Conservation (phyloP, 2,888 invertebrate genomes). For the Mythimna impura region DNA sequence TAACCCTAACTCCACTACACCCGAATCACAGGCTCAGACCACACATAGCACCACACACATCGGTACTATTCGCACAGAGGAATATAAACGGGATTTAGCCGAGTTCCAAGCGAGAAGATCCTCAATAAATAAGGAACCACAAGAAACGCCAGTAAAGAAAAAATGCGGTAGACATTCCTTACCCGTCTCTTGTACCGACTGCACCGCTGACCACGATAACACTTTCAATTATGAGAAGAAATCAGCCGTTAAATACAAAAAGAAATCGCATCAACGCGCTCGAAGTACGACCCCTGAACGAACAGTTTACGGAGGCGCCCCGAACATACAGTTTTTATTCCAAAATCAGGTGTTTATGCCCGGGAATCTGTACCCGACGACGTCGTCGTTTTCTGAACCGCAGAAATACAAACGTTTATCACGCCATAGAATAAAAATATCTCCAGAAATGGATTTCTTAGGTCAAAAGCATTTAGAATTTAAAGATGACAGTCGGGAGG, state of each 20-base stretch:
- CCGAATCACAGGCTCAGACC: constrained; percentile 65
- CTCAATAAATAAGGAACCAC: constrained; percentile 73
- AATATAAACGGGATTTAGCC: constrained; percentile 86
- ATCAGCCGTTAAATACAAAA: constrained; percentile 83
- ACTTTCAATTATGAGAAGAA: constrained; percentile 87
- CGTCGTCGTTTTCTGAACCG: constrained; percentile 78
- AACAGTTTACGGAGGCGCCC: constrained; percentile 74
- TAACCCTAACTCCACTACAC: constrained; percentile 68
- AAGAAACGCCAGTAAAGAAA: constrained; percentile 80
- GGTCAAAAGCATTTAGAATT: constrained; percentile 83
- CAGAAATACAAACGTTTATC: constrained; percentile 69
- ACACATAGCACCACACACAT: constrained; percentile 69
- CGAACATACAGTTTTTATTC: constrained; percentile 87
- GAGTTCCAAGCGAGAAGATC: constrained; percentile 88
- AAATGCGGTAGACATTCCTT: constrained; percentile 85
- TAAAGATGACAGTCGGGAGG: constrained; percentile 74
- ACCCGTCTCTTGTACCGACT: constrained; percentile 84
- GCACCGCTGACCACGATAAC: constrained; percentile 80
- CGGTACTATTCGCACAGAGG: constrained; percentile 87
- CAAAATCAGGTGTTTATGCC: constrained; percentile 89
- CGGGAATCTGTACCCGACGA: constrained; percentile 76
- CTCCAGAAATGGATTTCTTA: constrained; percentile 75
- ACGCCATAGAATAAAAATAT: constrained; percentile 69
- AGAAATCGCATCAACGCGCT: constrained; percentile 77
- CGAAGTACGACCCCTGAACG: constrained; percentile 76